Evolutionary conservation across 92 coral and sea anemone species (phyloP).

Genomic region (Phenganax marumi): DNA sequence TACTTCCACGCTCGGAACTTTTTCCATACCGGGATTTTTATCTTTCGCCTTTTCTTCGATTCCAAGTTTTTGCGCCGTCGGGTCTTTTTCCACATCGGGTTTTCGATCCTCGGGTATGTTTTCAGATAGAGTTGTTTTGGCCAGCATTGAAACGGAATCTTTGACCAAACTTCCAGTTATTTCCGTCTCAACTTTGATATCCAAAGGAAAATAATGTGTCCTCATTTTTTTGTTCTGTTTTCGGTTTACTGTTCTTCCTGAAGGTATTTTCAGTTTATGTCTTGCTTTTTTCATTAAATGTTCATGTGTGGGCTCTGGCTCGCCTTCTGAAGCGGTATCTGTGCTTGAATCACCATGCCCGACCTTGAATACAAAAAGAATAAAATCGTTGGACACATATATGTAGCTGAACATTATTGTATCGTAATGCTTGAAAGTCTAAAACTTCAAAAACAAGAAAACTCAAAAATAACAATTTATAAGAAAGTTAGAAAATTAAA

Average conservation of each 20-base stretch:
- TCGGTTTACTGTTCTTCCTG: constrained; percentile 25
- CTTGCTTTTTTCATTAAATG: constrained; percentile 22
- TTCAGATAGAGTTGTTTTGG: background rate
- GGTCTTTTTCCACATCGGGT: background rate
- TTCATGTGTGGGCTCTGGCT: constrained; percentile 7
- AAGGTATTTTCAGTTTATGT: constrained; percentile 38
- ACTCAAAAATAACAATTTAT: too few relatives aligned
- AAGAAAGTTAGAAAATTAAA: background rate
- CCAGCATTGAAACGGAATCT: constrained; percentile 9
- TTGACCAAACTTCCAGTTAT: background rate
- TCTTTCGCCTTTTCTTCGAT: background rate
- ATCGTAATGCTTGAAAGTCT: background rate
- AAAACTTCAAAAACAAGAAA: background rate
- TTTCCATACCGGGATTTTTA: background rate
- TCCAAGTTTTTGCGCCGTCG: too few relatives aligned
- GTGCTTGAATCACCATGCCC: constrained; percentile 47
- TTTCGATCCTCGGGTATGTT: background rate
- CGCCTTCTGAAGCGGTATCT: constrained; percentile 44
- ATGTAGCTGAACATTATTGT: too few relatives aligned
- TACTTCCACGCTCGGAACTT: background rate
- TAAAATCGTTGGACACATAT: too few relatives aligned
- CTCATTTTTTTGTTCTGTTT: constrained; percentile 17
- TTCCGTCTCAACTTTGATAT: constrained; percentile 5
- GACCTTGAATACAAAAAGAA: constrained; percentile 20
- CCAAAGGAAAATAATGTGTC: background rate